Evolutionary conservation across 2,888 invertebrate genomes (phyloP).

Genomic region (Acrobasis repandana): DNA sequence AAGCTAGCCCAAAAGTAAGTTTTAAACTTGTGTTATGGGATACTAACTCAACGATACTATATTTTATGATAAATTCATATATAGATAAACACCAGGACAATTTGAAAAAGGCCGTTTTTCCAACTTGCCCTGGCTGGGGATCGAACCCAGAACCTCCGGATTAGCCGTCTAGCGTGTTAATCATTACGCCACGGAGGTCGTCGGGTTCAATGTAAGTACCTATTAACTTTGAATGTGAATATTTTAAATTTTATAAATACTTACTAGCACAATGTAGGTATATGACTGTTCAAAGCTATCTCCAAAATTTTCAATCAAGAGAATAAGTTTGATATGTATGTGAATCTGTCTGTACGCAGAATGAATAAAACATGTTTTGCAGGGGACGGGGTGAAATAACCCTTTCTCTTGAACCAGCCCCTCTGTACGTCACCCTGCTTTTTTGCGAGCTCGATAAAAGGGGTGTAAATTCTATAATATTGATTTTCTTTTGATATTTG

Average conservation of each 20-base stretch:
- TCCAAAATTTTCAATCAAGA: constrained; percentile 20
- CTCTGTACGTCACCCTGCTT: constrained; percentile 53
- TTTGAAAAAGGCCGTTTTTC: too few relatives aligned
- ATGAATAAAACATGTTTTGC: constrained; percentile 78
- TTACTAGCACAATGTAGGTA: not conserved
- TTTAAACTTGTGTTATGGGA: too few relatives aligned
- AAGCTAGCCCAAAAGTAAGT: too few relatives aligned
- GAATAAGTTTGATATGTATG: constrained; percentile 56
- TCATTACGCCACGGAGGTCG: too few relatives aligned
- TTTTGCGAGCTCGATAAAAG: constrained; percentile 63
- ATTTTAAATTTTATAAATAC: too few relatives aligned
- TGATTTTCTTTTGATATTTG: constrained; percentile 41
- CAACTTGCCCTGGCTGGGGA: too few relatives aligned
- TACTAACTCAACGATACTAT: too few relatives aligned
- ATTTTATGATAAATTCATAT: too few relatives aligned
- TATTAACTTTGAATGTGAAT: not conserved
- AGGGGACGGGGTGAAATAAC: constrained; percentile 50
- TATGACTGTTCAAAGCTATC: constrained; percentile 5
- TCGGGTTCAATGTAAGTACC: not conserved
- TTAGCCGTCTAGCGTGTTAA: too few relatives aligned
- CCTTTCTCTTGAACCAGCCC: constrained; percentile 70
- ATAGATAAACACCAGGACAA: too few relatives aligned
- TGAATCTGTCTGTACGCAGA: constrained; percentile 61
- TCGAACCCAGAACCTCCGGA: too few relatives aligned
- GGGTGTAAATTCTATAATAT: constrained; percentile 41